Evolutionary conservation across 2,888 invertebrate species (phyloP), one percentile per base, ranked within the genome.

Genomic region (Brassicogethes aeneus): DNA sequence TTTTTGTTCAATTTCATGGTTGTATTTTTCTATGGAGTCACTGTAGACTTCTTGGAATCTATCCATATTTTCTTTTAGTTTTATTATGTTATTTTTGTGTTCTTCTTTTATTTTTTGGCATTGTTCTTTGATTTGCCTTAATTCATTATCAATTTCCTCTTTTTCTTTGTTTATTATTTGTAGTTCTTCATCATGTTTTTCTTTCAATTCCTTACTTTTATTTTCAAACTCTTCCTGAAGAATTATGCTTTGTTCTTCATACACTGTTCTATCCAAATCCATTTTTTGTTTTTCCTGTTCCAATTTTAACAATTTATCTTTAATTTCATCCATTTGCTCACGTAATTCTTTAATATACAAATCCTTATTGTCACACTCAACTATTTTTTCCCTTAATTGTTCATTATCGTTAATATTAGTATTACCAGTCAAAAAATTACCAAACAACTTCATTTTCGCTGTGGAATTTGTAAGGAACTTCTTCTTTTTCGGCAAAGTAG

Each of bases 331-430:
- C 31, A 75, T 59, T 51, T 75, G 72, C 36, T 68, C 70, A 1
- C 65, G 57, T 41, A 74, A 64, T 43, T 71, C 74, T 46, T 68
- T 67, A 34, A 75, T 70, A 23, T 65, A 65, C 39, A 66, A 64
- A 46, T 71, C 73, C 63, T 75, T 75, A 47, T 70, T 70, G 45
- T 70, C 68, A 44, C 74, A 72, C 59, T 75, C 75, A 14, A 72
- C 70, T 41, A 61, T 62, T 59, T 74, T 74, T 42, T 73, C 73
- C 48, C 70, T 68, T n/a, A 74, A 50, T 8, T 62, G 68, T 39
- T 74, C 73, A 13, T 51, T 35, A 39, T 56, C 46, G 39, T 41
- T 45, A 5, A 35, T 32, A 32, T 5, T 32, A 32, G 10, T 17
- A 13, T 23, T 14, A 23, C 34, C 40, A 17, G 37, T 45, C n/a